These are phyloP conservation scores for Psilanteris sp. DNA, from an alignment of 1,140 invertebrate species.

Conservation along the genomic window DNA sequence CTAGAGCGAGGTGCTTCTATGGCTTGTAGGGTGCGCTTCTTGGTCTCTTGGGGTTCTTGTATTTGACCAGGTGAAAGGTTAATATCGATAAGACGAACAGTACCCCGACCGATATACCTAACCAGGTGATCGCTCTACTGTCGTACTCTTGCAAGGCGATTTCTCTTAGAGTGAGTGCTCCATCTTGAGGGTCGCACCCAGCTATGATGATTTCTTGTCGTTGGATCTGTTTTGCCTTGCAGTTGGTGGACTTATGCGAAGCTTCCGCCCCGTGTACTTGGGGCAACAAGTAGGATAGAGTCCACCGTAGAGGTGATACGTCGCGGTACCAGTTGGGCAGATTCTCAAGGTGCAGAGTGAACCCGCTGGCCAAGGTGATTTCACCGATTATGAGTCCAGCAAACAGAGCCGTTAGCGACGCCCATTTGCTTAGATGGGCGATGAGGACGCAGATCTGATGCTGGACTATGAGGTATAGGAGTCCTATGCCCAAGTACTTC, in stretches of 20 bases:
- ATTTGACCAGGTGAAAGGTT: slow-evolving; percentile 60
- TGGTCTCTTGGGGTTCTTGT: slow-evolving; percentile 71
- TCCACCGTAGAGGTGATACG: slow-evolving; percentile 88
- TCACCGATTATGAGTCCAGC: slow-evolving; percentile 83
- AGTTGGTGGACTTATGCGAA: slow-evolving; percentile 71
- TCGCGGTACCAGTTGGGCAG: slow-evolving; percentile 83
- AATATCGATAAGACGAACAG: slow-evolving; percentile 36
- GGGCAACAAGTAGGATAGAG: slow-evolving; percentile 84
- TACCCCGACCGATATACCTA: slow-evolving; percentile 67
- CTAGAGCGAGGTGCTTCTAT: too few relatives aligned
- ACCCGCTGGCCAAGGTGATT: slow-evolving; percentile 85
- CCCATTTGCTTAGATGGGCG: slow-evolving; percentile 83
- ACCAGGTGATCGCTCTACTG: slow-evolving; percentile 57
- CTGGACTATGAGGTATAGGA: slow-evolving; percentile 87
- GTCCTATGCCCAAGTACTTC: slow-evolving; percentile 80
- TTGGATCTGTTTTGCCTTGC: slow-evolving; percentile 83
- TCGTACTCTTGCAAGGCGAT: slow-evolving; percentile 69
- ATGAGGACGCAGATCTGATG: slow-evolving; percentile 86
- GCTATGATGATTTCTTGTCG: slow-evolving; percentile 90
- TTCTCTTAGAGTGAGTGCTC: slow-evolving; percentile 84
- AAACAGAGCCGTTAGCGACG: slow-evolving; percentile 80
- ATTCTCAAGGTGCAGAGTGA: slow-evolving; percentile 86
- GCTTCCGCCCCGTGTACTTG: slow-evolving; percentile 84
- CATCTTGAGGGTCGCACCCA: slow-evolving; percentile 83
- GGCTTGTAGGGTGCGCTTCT: slow-evolving; percentile 77